Evolutionary conservation across 37 sponge, comb jelly and placozoan genomes (phyloP), one percentile per base, ranked within the genome.

Genomic region (Geodia barretti): DNA sequence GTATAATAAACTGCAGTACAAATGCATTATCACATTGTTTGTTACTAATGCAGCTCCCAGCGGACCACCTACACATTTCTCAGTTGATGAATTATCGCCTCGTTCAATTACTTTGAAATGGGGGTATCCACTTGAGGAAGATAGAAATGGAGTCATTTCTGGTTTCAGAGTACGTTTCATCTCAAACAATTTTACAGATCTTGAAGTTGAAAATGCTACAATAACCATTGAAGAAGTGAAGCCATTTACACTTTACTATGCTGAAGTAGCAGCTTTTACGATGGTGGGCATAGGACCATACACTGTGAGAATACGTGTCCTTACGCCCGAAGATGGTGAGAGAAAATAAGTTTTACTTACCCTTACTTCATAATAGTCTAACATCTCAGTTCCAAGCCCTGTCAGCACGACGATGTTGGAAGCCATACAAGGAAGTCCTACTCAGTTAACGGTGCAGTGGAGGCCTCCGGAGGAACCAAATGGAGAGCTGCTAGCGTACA

Each of bases 271-370:
- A 47, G 54, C 54, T 17, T 47, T 47, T 14, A 47, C 54, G 14
- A 14, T 14, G 7, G 54, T 47, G 7, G 54, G 54, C 14, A 47
- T 14, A 47, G 54, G 54, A 47, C 54, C 54, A 47, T 14, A 17
- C 54, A 47, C 11, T 47, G 54, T 17, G 14, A 17, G 11, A 33
- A 58, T 2, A 5, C 1, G 21, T 26, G 36, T 58, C 32, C 76
- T 32, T 31, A 75, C 36, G 32, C 76, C 61, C 3, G 76, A 58
- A 34, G 76, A 58, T 75, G 76, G 76, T 75, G n/a, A n/a, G n/a
- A n/a, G n/a, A n/a, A n/a, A n/a, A n/a, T n/a, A 34, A 75, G 76
- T 21, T 47, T 47, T 47, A 47, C 14, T 47, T 47, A 7, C 7
- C 11, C 54, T 47, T n/a, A n/a, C n/a, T n/a, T 47, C 14, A 47